Conservation (phyloP, 2,888 invertebrate species). For the Crocallis elinguaria region DNA sequence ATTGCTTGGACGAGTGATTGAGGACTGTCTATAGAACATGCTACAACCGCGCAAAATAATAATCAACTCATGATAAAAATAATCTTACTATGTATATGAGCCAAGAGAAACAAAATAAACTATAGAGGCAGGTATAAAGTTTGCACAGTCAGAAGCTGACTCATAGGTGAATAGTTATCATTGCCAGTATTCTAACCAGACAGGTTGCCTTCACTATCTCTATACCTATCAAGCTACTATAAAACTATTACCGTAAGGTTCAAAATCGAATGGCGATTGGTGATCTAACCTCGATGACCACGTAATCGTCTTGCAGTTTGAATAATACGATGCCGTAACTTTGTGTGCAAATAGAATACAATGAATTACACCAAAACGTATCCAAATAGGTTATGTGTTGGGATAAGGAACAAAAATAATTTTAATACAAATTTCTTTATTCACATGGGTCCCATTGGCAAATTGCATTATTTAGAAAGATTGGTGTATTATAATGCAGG, state of each 20-base stretch:
- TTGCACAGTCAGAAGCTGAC: slow-evolving; percentile 52
- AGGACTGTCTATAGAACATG: too few species aligned
- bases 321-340: slow-evolving; percentile 73
- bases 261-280: slow-evolving; percentile 42
- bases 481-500: too few species aligned
- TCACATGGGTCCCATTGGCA: too few species aligned
- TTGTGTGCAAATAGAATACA: slow-evolving; percentile 66
- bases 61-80: too few species aligned
- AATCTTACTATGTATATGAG: too few species aligned
- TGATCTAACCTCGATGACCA: slow-evolving; percentile 47
- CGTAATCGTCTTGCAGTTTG: slow-evolving; percentile 70
- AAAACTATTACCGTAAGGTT: slow-evolving; percentile 38
- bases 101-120: neutral
- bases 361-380: slow-evolving; percentile 44
- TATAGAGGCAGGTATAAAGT: slow-evolving; percentile 40
- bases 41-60: too few species aligned
- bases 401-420: too few species aligned
- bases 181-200: slow-evolving; percentile 48
- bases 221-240: slow-evolving; percentile 8
- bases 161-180: slow-evolving; percentile 64
- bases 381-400: too few species aligned
- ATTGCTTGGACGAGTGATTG: too few species aligned
- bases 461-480: too few species aligned
- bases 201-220: slow-evolving; percentile 34
- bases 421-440: too few species aligned